Evolutionary conservation across 2,888 invertebrate species (phyloP), one percentile per base, ranked within the genome.

Genomic region (Zygogramma bicolorata): DNA sequence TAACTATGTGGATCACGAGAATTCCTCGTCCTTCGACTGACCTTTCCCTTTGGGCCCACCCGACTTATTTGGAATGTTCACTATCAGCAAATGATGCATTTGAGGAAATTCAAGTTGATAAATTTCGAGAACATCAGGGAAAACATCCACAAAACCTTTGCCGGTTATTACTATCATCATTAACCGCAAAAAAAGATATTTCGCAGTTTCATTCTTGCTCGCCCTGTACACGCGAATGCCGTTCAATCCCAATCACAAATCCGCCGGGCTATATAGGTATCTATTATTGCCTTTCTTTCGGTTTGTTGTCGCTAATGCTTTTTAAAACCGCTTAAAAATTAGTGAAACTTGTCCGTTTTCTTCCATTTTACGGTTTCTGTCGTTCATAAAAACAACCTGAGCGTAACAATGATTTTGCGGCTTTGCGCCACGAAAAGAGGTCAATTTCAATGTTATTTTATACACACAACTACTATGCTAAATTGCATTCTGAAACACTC

Each of bases 381-480:
- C 25, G 53, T 53, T 27, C 53, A 7, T 53, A 27, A 25, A 53
- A 62, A 42, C 62, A 42, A 62, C 62, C 42, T 42, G 25, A 63
- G 46, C 63, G 63, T 63, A 46, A 63, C 63, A 46, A 63, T 29
- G 46, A 22, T 63, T 46, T 63, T 46, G 63, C 15, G 46, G 63
- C 40, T 46, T 46, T 63, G 8, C 18, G 25, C 10, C 13, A 61
- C 13, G 31, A 31, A 63, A 63, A 42, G 46, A 29, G 63, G 63
- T 63, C 63, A 63, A 27, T 46, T 29, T 29, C 46, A 46, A 29
- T 42, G 42, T 29, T 63, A 63, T 25, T 62, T 42, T 15, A 10
- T n/a, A 4, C 13, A n/a, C 25, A 53, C 15, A 25, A n/a, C 53
- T 22, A 25, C 53, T 8, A 53, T 46, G n/a, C 53, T 53, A 40